Evolutionary conservation across 1,140 invertebrate species (phyloP).

Genomic region (Sycophaga agraensis): DNA sequence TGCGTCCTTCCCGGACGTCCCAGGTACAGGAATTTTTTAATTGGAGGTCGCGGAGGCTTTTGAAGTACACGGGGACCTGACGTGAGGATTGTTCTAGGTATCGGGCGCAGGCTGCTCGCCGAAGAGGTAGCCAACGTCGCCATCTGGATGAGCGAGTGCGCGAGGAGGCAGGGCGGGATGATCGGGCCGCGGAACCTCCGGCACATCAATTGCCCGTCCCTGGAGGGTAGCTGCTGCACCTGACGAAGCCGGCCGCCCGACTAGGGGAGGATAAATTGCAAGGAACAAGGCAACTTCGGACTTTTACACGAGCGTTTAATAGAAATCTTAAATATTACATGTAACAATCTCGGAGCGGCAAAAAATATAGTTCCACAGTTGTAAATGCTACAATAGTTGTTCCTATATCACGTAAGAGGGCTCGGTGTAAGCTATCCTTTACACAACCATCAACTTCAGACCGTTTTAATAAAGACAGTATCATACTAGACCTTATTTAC

Average conservation of each 20-base stretch:
- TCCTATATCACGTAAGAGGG: slow-evolving; percentile 1
- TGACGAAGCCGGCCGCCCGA: not conserved
- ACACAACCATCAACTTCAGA: slow-evolving; percentile 4
- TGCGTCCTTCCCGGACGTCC: slow-evolving; percentile 28
- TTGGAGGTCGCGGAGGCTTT: too few relatives aligned
- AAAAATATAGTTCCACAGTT: not conserved
- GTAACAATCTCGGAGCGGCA: not conserved
- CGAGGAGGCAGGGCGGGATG: slow-evolving; percentile 51
- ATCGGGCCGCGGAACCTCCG: slow-evolving; percentile 53
- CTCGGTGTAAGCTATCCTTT: not conserved
- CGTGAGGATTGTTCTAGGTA: slow-evolving; percentile 37
- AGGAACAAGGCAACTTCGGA: not conserved
- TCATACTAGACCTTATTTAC: too few relatives aligned
- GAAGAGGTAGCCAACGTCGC: slow-evolving; percentile 47
- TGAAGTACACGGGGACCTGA: not conserved
- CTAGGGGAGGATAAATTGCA: not conserved
- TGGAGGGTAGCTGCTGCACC: slow-evolving; percentile 33
- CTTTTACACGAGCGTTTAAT: not conserved
- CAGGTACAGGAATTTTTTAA: slow-evolving; percentile 35
- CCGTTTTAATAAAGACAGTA: not conserved
- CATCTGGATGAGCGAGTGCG: slow-evolving; percentile 52
- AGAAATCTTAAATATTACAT: slow-evolving; percentile 7
- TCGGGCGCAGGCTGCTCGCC: slow-evolving; percentile 44
- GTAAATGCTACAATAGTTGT: not conserved
- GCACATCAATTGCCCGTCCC: slow-evolving; percentile 49